Percentiles rank a stretch among this genome's conserved stretches.
Conservation (phyloP, 2,113 vertebrate genomes). For the Corythaeola cristata region DNA sequence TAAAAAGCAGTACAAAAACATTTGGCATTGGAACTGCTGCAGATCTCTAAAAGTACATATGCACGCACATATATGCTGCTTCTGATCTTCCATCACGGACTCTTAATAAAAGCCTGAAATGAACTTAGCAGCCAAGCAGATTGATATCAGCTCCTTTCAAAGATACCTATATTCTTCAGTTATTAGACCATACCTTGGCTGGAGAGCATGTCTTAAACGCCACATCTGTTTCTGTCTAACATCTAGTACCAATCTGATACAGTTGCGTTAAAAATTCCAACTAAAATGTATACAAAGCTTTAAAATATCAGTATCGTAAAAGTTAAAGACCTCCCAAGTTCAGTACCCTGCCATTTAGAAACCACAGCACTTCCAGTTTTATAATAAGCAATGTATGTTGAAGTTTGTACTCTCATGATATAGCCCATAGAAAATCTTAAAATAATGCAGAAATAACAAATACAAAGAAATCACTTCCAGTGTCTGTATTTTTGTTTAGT, state of each 20-base stretch:
- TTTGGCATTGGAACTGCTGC: neutral
- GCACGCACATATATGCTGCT: accelerated
- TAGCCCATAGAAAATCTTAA: neutral
- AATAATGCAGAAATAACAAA: neutral
- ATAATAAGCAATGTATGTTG: neutral
- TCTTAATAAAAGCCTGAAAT: neutral
- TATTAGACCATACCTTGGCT: neutral
- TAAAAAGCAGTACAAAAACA: neutral
- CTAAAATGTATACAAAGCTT: neutral
- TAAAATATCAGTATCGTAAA: conserved; percentile 9
- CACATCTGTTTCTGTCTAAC: neutral
- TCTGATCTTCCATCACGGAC: neutral
- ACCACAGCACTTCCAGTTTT: neutral
- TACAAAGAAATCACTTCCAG: neutral
- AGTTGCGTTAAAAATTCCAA: neutral
- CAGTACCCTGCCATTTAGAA: neutral
- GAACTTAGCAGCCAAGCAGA: neutral
- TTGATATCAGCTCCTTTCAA: neutral
- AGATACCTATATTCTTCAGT: neutral
- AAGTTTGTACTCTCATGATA: neutral
- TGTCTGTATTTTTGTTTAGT: neutral
- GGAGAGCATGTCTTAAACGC: neutral
- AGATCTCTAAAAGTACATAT: neutral
- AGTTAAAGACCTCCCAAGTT: neutral
- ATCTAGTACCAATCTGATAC: neutral